phyloP scores from a whole-genome alignment of 2,888 invertebrate genomes.

The Pandemis cinnamomeana region DNA sequence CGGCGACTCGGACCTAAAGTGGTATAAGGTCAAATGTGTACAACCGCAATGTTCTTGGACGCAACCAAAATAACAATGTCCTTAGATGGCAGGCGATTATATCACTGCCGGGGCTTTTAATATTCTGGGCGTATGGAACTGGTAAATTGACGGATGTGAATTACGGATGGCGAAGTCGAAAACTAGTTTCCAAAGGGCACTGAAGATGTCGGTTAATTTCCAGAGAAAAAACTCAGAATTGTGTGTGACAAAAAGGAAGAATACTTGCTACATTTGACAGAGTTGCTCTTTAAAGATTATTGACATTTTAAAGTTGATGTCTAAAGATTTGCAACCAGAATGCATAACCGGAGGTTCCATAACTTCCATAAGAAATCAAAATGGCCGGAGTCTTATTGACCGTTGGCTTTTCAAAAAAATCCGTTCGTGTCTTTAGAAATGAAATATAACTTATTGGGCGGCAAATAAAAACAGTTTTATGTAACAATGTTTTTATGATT shows the following conservation, averaged over 20 bases:
- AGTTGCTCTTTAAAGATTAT: neutral
- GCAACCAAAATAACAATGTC: constrained; percentile 17
- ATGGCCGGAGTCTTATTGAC: neutral
- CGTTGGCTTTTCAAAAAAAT: neutral
- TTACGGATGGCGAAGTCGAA: constrained; percentile 10
- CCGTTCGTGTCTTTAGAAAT: neutral
- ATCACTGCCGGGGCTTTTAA: constrained; percentile 10
- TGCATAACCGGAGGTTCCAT: neutral
- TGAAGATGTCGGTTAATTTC: constrained; percentile 23
- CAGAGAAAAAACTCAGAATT: neutral
- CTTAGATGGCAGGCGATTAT: constrained; percentile 11
- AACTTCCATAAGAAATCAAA: constrained; percentile 3
- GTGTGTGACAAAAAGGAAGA: neutral
- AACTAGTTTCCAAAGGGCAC: constrained; percentile 28
- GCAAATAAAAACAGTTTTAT: neutral
- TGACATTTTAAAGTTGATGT: neutral
- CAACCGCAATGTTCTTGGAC: constrained; percentile 12
- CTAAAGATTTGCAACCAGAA: neutral
- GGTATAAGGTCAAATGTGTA: constrained; percentile 34
- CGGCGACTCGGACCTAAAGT: constrained; percentile 15
- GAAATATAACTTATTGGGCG: constrained; percentile 2
- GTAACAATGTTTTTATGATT: constrained; percentile 26
- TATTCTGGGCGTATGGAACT: constrained; percentile 11
- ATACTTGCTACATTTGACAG: neutral
- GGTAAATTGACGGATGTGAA: constrained; percentile 16